Base-by-base conservation (phyloP, 2,888 invertebrate species). In the Junonia oenone region DNA sequence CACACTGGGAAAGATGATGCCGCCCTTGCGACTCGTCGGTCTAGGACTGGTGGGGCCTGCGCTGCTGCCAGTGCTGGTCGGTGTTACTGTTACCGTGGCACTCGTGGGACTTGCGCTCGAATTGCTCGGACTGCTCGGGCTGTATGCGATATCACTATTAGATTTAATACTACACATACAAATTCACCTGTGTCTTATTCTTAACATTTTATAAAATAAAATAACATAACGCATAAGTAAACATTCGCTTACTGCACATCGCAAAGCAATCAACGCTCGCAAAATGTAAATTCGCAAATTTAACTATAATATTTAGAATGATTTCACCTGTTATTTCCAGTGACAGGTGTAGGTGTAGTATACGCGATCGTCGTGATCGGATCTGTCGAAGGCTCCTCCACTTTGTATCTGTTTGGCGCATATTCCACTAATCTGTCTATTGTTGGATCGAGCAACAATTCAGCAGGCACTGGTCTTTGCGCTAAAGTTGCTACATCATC, bases 1-100 rank as follows among this genome's bases (percentile, higher is more conserved):
- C 50, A 97, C 95, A 76, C 96, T 96, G 8, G 97, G 97, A 85
- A 97, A 97, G 78, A 97, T 97, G 68, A 97, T 93, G 57, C 96
- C 95, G 35, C 96, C 95, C 82, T 96, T 96, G 63, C 95, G 92
- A 57, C 75, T 80, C 63, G 77, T 64, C 56, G 83, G 79, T 50
- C 92, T 92, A 37, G 91, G 82, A 46, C 83, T 83, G n/a, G 86
- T 78, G 62, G 65, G 63, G 54, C 68, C 71, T 26, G 55, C 50
- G 78, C 51, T 83, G 66, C 52, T 75, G 76, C 71, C 71, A 54
- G 74, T 71, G 54, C 59, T 68, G 14, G 74, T 64, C 37, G 89
- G 78, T 48, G 88, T 81, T 66, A 83, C 83, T 47, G 88, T 80
- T 62, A 78, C 81, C 51, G 90, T 68, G 31, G 71, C 68, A 58